Percentiles rank a stretch among this genome's conserved stretches.
These are phyloP conservation scores for Macrosoma leucophasiata DNA, from an alignment of 2,888 invertebrate genomes.

Conservation along the genomic window DNA sequence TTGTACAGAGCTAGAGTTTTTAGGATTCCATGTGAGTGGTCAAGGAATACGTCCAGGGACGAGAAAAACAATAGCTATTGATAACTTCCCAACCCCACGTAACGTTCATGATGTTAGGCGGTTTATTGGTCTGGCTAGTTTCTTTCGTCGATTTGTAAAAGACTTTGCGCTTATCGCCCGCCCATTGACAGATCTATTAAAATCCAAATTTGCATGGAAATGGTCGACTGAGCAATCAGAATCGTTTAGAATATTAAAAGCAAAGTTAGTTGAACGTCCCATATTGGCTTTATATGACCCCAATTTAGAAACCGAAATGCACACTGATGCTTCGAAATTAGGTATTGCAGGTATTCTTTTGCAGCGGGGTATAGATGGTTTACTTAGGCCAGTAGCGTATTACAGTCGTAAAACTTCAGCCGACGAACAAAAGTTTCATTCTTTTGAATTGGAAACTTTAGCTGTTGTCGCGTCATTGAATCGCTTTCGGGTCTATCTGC, in stretches of 20 bases:
- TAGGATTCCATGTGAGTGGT: no score
- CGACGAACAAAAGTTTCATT: constrained; percentile 24
- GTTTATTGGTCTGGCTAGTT: constrained; percentile 32
- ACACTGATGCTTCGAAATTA: constrained; percentile 35
- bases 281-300: constrained; percentile 30
- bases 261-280: constrained; percentile 12
- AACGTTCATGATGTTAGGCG: constrained; percentile 29
- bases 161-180: constrained; percentile 26
- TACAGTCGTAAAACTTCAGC: constrained; percentile 24
- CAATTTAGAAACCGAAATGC: constrained; percentile 25
- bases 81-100: no score
- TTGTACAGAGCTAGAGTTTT: no score
- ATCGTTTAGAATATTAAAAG: constrained; percentile 2
- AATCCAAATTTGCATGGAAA: no score
- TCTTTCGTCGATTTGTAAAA: constrained; percentile 32
- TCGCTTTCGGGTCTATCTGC: constrained; percentile 24
- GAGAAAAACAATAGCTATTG: no score
- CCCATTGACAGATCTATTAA: constrained; percentile 24
- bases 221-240: constrained; percentile 1
- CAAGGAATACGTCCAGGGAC: no score
- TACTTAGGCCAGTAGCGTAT: constrained; percentile 22
- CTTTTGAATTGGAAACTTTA: constrained; percentile 26
- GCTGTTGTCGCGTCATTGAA: constrained; percentile 25
- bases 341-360: constrained; percentile 33
- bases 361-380: constrained; percentile 18